Evolutionary conservation across 2,113 vertebrate species (phyloP).

Genomic region (Heterochromis multidens): DNA sequence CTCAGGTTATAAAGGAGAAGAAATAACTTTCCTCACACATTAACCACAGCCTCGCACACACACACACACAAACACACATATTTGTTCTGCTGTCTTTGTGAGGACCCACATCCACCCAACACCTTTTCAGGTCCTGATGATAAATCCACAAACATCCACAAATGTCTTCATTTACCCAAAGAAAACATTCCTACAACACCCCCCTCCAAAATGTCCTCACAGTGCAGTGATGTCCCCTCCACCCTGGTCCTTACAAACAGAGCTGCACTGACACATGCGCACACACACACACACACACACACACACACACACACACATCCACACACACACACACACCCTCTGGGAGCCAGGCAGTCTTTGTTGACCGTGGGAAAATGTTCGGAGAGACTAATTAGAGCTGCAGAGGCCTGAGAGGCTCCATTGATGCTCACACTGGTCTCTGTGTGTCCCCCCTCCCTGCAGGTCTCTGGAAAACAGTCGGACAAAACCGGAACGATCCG

Average conservation of each 20-base stretch:
- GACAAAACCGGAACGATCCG: conserved; percentile 59
- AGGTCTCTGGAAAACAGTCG: conserved; percentile 68
- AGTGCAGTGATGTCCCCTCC: background rate
- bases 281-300: background rate
- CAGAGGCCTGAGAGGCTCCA: conserved; percentile 33
- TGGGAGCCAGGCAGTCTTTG: conserved; percentile 6
- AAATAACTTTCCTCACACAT: background rate
- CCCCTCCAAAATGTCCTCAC: background rate
- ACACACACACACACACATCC: background rate
- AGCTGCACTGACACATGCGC: background rate
- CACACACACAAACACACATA: background rate
- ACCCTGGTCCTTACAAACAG: background rate
- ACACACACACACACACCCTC: background rate
- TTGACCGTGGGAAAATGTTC: conserved; percentile 62
- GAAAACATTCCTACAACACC: background rate
- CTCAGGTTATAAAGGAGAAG: background rate
- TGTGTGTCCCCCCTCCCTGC: background rate
- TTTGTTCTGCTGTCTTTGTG: background rate
- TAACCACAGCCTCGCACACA: background rate
- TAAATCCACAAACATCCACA: background rate
- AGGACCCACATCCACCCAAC: background rate
- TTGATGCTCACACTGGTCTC: conserved; percentile 29
- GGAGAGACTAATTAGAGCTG: conserved; percentile 27
- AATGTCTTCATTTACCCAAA: background rate
- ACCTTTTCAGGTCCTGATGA: background rate